Base-by-base conservation (phyloP, 2,113 vertebrate genomes). In the Gnathonemus echidnorhynchus region DNA sequence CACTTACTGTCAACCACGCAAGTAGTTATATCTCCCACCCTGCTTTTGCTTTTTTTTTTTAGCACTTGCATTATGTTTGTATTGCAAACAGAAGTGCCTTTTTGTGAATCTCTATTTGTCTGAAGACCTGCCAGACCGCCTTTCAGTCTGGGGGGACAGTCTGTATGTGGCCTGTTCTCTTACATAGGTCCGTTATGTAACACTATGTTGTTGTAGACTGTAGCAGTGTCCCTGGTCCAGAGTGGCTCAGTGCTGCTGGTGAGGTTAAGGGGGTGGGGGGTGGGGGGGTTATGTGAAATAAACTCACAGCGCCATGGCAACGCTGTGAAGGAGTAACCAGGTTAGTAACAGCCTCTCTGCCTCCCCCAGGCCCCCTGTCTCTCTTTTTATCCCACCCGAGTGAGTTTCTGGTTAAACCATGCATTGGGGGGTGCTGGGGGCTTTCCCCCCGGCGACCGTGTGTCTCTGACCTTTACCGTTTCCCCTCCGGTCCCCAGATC, bases 401-500 rank as follows among this genome's bases (percentile, higher is more conserved):
- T 70, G n/a, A 70, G 62, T 70, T 27, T 70, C 62, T 86, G 13
- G 45, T 50, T 49, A 24, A 50, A 3, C 49, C 11, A 4, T 35
- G 39, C 9, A 31, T 8, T 46, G 31, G 19, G 53, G 31, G 1
- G 31, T 3, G 7, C 35, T 13, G 56, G 13, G 87, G 31, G 8
- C 1, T 9, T 88, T 92, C 66, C 89, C 83, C 5, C 17, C 3
- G 27, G 9, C 3, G 1, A 13, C 31, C 5, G 5, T 15, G 1
- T 4, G 1, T 39, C 70, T 77, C 13, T 19, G 11, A 42, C 74
- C 74, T 35, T 93, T 92, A 89, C 77, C 62, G 31, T 83, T 92
- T 90, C 80, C 21, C 27, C 24, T 52, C 91, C 89, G 11, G 90
- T 31, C 93, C 95, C 39, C 95, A 99, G 98, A 99, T 90, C 97